phyloP scores from a whole-genome alignment of 2,797 vertebrate genomes.

The Phalloptychus januarius region DNA sequence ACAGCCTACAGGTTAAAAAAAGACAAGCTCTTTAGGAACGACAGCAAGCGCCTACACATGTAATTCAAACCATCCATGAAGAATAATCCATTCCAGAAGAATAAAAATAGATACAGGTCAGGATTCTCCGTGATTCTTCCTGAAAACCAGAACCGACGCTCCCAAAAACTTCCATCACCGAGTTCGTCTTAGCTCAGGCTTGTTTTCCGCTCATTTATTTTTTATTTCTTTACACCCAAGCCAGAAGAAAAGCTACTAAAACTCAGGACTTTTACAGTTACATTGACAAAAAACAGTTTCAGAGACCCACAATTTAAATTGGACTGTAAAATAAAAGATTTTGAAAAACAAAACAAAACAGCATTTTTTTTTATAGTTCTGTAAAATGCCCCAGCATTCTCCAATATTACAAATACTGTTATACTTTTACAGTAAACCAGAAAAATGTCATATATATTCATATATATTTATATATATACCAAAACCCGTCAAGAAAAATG shows the following conservation, averaged over 20 bases:
- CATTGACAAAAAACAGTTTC: constrained; percentile 98
- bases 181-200: constrained; percentile 66
- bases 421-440: constrained; percentile 99
- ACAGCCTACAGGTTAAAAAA: constrained; percentile 89
- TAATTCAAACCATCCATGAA: constrained; percentile 94
- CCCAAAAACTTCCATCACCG: constrained; percentile 52
- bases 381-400: constrained; percentile 99
- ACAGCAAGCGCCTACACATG: constrained; percentile 92
- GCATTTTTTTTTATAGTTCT: constrained; percentile 85
- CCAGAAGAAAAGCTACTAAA: constrained; percentile 98
- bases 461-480: constrained; percentile 91
- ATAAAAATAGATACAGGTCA: constrained; percentile 93
- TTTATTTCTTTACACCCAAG: constrained; percentile 93
- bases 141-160: constrained; percentile 89
- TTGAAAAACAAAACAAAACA: constrained; percentile 66
- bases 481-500: constrained; percentile 92
- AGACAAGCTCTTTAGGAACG: constrained; percentile 93
- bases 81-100: constrained; percentile 92
- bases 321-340: constrained; percentile 93
- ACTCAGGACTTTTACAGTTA: constrained; percentile 98
- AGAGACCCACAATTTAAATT: constrained; percentile 98
- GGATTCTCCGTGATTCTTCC: constrained; percentile 84
- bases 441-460: constrained; percentile 95
- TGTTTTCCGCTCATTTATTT: constrained; percentile 72
- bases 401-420: constrained; percentile 99